Conservation (phyloP, 2,888 invertebrate species). For the Mactromeris polynyma region DNA sequence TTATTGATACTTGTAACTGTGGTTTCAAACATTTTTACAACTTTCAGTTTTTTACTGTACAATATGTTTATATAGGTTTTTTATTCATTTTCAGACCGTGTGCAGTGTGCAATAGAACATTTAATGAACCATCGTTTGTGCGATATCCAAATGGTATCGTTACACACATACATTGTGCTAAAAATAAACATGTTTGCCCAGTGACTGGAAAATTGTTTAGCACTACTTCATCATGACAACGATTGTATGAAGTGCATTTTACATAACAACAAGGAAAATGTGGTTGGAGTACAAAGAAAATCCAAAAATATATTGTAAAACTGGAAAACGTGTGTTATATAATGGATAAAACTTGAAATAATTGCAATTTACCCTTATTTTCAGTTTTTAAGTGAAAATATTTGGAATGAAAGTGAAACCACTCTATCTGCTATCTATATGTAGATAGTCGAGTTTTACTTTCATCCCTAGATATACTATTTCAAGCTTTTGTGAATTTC, state of each 20-base stretch:
- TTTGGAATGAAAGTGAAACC: too few species aligned
- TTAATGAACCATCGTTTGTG: conserved; percentile 87
- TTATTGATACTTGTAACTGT: too few species aligned
- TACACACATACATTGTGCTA: conserved; percentile 87
- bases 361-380: too few species aligned
- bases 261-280: neutral
- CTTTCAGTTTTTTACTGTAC: neutral
- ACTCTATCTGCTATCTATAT: too few species aligned
- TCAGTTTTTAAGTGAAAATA: too few species aligned
- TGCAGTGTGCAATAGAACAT: conserved; percentile 87
- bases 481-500: too few species aligned
- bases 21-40: too few species aligned
- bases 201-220: conserved; percentile 86
- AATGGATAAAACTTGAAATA: too few species aligned
- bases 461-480: too few species aligned
- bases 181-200: conserved; percentile 86
- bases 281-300: neutral
- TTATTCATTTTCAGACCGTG: conserved; percentile 85
- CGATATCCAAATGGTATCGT: conserved; percentile 88
- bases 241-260: neutral
- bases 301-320: neutral
- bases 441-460: too few species aligned
- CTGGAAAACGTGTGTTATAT: too few species aligned
- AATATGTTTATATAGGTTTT: neutral
- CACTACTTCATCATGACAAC: conserved; percentile 77